These are phyloP conservation scores for Troides helena DNA, from an alignment of 2,888 invertebrate species.

Conservation along the genomic window DNA sequence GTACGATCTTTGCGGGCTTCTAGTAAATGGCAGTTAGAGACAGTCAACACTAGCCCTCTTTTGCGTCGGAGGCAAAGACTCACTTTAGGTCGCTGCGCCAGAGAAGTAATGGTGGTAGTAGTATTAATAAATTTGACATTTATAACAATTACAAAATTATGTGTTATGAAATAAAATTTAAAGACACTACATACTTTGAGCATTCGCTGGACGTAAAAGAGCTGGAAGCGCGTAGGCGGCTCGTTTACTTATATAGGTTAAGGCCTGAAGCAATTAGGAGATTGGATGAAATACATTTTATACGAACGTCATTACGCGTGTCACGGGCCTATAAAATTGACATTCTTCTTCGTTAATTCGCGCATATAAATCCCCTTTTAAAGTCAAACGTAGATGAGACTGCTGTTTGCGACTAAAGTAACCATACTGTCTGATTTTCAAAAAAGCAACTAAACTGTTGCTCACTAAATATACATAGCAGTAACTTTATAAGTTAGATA, in stretches of 20 bases:
- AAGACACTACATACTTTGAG: background rate
- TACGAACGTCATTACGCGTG: conserved; percentile 25
- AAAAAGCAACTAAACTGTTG: background rate
- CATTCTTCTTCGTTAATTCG: conserved; percentile 31
- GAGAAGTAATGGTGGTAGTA: too few species aligned
- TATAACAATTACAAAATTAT: background rate
- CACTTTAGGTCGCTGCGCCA: too few species aligned
- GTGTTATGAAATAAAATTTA: background rate
- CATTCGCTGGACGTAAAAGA: conserved; percentile 13
- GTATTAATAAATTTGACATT: too few species aligned
- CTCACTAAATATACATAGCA: too few species aligned
- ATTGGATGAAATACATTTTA: conserved; percentile 31
- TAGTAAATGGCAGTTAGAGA: too few species aligned
- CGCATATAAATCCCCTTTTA: conserved; percentile 20
- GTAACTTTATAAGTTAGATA: too few species aligned
- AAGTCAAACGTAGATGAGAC: conserved; percentile 20
- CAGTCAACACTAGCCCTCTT: too few species aligned
- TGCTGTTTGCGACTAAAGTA: conserved; percentile 7
- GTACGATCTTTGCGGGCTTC: too few species aligned
- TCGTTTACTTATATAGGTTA: conserved; percentile 29
- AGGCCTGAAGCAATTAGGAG: conserved; percentile 33
- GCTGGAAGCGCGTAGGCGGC: conserved; percentile 20
- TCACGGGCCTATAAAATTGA: conserved; percentile 27
- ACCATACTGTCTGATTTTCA: conserved; percentile 1
- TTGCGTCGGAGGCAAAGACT: too few species aligned